Base-by-base conservation (phyloP, 2,113 vertebrate genomes). In the Ictalurus punctatus region DNA sequence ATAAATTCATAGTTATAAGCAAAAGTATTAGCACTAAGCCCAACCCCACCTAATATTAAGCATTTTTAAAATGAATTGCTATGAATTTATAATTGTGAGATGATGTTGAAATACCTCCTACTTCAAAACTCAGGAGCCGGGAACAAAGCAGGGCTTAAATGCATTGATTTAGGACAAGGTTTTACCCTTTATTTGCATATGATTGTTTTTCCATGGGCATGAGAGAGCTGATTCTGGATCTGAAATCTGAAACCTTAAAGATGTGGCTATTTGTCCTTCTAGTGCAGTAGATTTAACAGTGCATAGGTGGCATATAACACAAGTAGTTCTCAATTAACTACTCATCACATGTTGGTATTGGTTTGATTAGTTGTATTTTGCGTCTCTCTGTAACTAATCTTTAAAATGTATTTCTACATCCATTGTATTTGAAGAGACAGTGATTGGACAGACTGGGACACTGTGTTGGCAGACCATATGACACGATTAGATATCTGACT, bases 371-470 rank as follows among this genome's bases (percentile, higher is more conserved):
- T 44, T 87, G 61, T 73, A 65, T 14, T 58, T 52, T 71, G 19
- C 19, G 44, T 82, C 19, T 56, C 23, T 52, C 1, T 52, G 67
- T 52, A 84, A 61, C 19, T 48, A 30, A 54, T 88, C 73, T 79
- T 88, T 79, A 80, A 59, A 48, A 69, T 54, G n/a, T 67, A 84
- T 34, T 48, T 44, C 34, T 52, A 61, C 17, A 21, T 40, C 56
- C 16, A n/a, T 59, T 82, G 37, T 73, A 76, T 73, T 85, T 56
- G 30, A 78, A 85, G 40, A 79, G 59, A 69, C 44, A 89, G 71
- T 69, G 61, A 85, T 85, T 65, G 34, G 34, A 89, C 73, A 65
- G 73, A 65, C 40, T 37, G 73, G 59, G 30, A 63, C 78, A 48
- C n/a, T 54, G 30, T 65, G 83, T 54, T 85, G 48, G 48, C 59